phyloP scores from a whole-genome alignment of 2,113 vertebrate species.

The Centrocercus urophasianus region DNA sequence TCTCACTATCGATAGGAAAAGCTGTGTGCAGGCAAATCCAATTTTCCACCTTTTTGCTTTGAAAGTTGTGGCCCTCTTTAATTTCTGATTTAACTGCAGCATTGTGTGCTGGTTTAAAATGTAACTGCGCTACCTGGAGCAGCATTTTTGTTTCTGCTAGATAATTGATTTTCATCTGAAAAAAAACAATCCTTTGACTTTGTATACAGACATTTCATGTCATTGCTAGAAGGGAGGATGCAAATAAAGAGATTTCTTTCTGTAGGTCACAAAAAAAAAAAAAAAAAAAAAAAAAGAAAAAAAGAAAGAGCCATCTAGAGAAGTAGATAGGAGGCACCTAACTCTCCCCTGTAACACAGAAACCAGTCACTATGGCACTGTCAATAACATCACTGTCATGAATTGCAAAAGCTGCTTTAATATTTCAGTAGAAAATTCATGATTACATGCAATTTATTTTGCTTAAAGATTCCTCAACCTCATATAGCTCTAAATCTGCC shows the following conservation, averaged over 20 bases:
- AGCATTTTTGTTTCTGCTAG: not conserved
- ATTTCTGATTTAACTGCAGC: not conserved
- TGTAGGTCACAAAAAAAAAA: not conserved
- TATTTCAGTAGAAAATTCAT: not conserved
- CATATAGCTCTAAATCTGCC: not conserved
- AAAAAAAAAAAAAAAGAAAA: too few species aligned
- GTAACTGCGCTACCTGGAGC: not conserved
- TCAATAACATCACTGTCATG: not conserved
- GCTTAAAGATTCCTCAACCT: not conserved
- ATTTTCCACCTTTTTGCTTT: conserved; percentile 26
- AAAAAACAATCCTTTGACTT: not conserved
- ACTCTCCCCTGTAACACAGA: not conserved
- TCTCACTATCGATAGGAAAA: not conserved
- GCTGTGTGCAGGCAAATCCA: not conserved
- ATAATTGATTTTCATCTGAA: not conserved
- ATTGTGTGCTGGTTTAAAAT: not conserved
- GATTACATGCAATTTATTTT: not conserved
- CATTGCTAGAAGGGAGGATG: not conserved
- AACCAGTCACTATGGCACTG: not conserved
- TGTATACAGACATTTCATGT: not conserved
- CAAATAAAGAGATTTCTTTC: not conserved
- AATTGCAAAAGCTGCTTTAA: not conserved
- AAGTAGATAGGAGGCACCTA: not conserved
- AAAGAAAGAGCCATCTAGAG: not conserved
- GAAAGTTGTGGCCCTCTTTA: not conserved